Conservation (phyloP, 2,888 invertebrate species). For the Aplocera efformata region DNA sequence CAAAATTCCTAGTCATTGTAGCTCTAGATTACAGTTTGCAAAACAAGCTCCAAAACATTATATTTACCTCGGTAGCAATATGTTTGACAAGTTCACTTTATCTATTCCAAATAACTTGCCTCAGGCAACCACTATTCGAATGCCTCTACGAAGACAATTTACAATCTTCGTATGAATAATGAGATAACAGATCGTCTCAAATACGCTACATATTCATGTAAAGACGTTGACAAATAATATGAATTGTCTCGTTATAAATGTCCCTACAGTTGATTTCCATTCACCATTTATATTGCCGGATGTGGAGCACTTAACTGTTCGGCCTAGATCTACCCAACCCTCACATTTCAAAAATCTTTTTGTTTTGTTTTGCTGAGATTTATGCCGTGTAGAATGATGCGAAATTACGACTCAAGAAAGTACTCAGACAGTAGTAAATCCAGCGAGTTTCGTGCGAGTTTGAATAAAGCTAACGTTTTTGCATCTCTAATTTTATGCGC, state of each 20-base stretch:
- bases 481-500: constrained; percentile 17
- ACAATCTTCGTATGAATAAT: constrained; percentile 11
- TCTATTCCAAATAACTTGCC: constrained; percentile 1
- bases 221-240: constrained; percentile 29
- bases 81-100: background rate
- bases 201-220: constrained; percentile 21
- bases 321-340: constrained; percentile 23
- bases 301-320: constrained; percentile 26
- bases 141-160: constrained; percentile 1
- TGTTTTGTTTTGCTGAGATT: constrained; percentile 23
- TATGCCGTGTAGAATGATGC: constrained; percentile 22
- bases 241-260: constrained; percentile 29
- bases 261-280: constrained; percentile 22
- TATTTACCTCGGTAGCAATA: no score
- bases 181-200: constrained; percentile 11
- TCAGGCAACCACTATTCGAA: constrained; percentile 10
- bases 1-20: no score
- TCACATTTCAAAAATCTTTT: constrained; percentile 20
- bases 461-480: constrained; percentile 12
- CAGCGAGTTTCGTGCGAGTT: constrained; percentile 9
- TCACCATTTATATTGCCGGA: constrained; percentile 22
- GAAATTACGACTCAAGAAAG: constrained; percentile 24
- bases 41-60: no score
- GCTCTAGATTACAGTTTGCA: no score
- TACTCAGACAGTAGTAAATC: constrained; percentile 27